These are phyloP conservation scores for Leucoraja ocellata DNA, from an alignment of 2,797 vertebrate genomes.

Conservation along the genomic window DNA sequence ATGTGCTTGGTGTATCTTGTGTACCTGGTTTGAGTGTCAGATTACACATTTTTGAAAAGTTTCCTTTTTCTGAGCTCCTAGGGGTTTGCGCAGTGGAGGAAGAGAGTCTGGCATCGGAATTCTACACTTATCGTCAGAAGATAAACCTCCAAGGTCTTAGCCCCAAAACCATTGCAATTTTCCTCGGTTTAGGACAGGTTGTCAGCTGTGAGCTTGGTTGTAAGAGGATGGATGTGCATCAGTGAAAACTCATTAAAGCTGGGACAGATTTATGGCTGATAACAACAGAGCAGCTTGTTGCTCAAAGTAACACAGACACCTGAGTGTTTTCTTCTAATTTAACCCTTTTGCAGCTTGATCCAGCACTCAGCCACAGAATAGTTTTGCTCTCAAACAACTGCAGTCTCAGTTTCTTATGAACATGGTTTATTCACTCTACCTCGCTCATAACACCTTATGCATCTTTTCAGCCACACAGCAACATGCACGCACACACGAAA, in stretches of 20 bases:
- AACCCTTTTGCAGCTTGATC: not conserved
- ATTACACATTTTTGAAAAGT: not conserved
- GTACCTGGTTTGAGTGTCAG: not conserved
- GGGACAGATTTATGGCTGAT: constrained; percentile 37
- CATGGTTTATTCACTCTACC: not conserved
- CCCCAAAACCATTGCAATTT: constrained; percentile 35
- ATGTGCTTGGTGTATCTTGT: not conserved
- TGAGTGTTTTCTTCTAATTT: constrained; percentile 21
- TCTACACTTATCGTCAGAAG: constrained; percentile 21
- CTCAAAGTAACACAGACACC: constrained; percentile 33
- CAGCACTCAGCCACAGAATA: not conserved
- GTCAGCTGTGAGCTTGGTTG: constrained; percentile 35
- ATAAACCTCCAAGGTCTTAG: constrained; percentile 35
- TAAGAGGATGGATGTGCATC: constrained; percentile 37
- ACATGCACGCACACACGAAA: too few relatives aligned
- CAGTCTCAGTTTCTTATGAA: not conserved
- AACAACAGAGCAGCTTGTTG: constrained; percentile 26
- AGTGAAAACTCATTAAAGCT: constrained; percentile 37
- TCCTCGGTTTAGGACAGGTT: constrained; percentile 37
- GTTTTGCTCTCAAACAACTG: not conserved
- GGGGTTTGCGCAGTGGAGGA: not conserved
- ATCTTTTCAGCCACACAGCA: too few relatives aligned
- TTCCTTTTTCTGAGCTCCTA: not conserved
- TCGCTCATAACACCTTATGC: too few relatives aligned
- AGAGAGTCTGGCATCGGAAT: not conserved